Evolutionary conservation across 1,140 invertebrate genomes (phyloP), one percentile per base, ranked within the genome.

Genomic region (Calosoma granatense): DNA sequence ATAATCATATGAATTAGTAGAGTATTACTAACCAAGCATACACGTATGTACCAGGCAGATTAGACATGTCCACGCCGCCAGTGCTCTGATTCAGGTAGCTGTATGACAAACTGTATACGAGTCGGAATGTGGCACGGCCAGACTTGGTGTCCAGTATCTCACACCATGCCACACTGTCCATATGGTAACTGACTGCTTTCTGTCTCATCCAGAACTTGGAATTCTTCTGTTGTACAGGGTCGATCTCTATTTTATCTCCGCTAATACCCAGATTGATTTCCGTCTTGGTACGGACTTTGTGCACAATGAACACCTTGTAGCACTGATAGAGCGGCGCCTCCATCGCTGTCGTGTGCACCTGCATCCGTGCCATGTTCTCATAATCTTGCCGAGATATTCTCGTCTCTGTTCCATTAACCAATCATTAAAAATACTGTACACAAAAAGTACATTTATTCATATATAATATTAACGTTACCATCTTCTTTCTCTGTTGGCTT

Each of bases 221-320:
- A 67, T 81, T 83, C 74, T 78, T 79, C 65, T 75, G 77, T 65
- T 84, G 81, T 14, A 90, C 78, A 1, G 90, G 89, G 71, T 92
- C 88, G 53, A 96, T 90, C 75, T 96, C 92, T 56, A 96, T 85
- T 69, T 90, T 90, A 63, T 95, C 91, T 15, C 90, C 84, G 22
- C 90, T 93, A 56, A 96, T 85, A 54, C 90, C 89, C 39, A 95
- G 74, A 64, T 89, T 86, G 2, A 94, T 87, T 62, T 91, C 86
- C 21, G 84, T 85, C 68, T 88, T 93, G 9, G 87, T 77, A 63
- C 86, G 73, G 36, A 93, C 78, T 78, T 87, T 90, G 65, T 87
- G 86, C 20, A 91, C 76, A 60, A 93, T 79, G 60, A 81, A 79
- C 1, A 94, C 87, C 65, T 81, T 82, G 70, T 87, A 95, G 1